Conservation (phyloP, 2,888 invertebrate genomes). For the Microctonus aethiopoides region DNA sequence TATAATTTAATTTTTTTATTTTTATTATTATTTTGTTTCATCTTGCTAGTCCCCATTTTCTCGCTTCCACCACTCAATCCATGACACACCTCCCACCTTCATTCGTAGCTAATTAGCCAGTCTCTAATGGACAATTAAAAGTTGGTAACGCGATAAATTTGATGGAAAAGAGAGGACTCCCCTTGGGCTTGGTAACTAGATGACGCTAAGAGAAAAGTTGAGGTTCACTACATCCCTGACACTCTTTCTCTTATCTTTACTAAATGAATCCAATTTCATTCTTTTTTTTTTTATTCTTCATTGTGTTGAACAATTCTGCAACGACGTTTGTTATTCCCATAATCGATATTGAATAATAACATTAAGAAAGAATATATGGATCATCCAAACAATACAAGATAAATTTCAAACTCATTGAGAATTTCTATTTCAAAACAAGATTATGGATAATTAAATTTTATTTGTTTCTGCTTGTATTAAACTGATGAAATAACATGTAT, state of each 20-base stretch:
- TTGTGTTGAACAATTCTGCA: neutral
- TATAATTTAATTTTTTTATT: neutral
- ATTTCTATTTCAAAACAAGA: neutral
- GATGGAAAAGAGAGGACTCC: conserved; percentile 45
- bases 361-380: neutral
- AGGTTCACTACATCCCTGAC: conserved; percentile 10
- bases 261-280: conserved; percentile 20
- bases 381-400: neutral
- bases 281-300: neutral
- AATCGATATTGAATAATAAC: neutral
- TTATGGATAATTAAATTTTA: too few relatives aligned
- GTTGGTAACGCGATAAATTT: conserved; percentile 53
- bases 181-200: conserved; percentile 37
- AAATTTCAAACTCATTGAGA: neutral
- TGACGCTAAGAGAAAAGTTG: conserved; percentile 43
- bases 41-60: conserved; percentile 3
- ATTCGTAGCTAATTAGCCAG: conserved; percentile 44
- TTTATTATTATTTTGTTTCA: neutral
- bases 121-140: conserved; percentile 54
- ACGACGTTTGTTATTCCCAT: neutral
- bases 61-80: conserved; percentile 9
- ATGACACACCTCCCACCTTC: conserved; percentile 8
- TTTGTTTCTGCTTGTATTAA: too few relatives aligned
- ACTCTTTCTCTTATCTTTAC: conserved; percentile 5
- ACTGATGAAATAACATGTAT: too few relatives aligned